phyloP scores from a whole-genome alignment of 2,888 invertebrate genomes.

The Lasioglossum oenotherae region DNA sequence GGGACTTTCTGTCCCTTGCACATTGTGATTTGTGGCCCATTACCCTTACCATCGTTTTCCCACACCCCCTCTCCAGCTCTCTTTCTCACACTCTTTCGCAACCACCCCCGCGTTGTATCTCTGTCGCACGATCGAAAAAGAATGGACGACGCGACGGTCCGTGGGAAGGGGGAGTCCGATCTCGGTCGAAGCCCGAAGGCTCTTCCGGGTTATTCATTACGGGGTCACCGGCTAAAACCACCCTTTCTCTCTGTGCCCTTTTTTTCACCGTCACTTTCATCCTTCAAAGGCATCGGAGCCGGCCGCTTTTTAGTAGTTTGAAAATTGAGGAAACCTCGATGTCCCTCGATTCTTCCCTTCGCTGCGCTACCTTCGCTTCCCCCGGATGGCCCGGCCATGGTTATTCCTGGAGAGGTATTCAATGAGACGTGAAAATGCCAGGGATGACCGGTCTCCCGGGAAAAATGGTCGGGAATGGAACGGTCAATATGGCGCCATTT shows the following conservation, averaged over 20 bases:
- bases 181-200: slow-evolving; percentile 70
- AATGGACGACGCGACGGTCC: slow-evolving; percentile 33
- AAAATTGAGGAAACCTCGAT: slow-evolving; percentile 44
- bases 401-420: background rate
- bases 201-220: slow-evolving; percentile 73
- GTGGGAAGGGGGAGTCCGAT: slow-evolving; percentile 57
- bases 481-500: background rate
- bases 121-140: slow-evolving; percentile 52
- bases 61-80: background rate
- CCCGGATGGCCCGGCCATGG: background rate
- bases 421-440: background rate
- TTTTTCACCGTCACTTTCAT: slow-evolving; percentile 37
- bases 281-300: slow-evolving; percentile 26
- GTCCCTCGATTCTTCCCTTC: slow-evolving; percentile 12
- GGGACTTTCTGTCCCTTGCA: slow-evolving; percentile 60
- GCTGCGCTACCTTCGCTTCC: background rate
- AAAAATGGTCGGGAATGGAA: background rate
- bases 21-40: slow-evolving; percentile 70
- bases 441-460: background rate
- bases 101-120: slow-evolving; percentile 24
- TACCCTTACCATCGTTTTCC: slow-evolving; percentile 44
- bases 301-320: slow-evolving; percentile 38
- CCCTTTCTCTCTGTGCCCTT: slow-evolving; percentile 48
- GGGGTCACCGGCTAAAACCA: slow-evolving; percentile 65
- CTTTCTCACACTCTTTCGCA: background rate